Base-by-base conservation (phyloP, 2,113 vertebrate species). In the Picathartes gymnocephalus region DNA sequence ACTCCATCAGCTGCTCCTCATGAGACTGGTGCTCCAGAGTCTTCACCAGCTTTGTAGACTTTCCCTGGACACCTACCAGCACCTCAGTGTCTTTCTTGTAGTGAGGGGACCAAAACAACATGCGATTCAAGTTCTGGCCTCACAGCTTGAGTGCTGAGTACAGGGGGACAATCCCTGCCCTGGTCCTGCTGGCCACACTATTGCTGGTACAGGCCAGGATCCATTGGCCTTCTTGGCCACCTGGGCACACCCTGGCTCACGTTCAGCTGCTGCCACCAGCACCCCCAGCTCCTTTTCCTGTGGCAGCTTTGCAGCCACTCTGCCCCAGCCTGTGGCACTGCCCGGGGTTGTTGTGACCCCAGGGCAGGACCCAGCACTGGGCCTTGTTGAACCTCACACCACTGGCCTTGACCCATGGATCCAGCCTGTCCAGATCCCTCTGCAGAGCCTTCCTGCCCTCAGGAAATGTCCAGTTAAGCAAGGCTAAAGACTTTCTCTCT, bases 61-160 rank as follows among this genome's bases (percentile, higher is more conserved):
- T 51, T 14, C 19, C 66, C 24, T 66, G 60, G 28, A 45, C 9
- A 30, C 2, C 1, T 16, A 47, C 20, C 69, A 60, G 78, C 30
- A 45, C 7, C 7, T 22, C 28, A 12, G 3, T 10, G 10, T 53
- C 37, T 7, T 37, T 73, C 37, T 16, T 12, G 28, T 1, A 57
- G 4, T 3, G 23, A 81, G 37, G 8, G 15, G 8, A 50, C 44
- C 22, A 39, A 37, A 73, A 73, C 23, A 65, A 51, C 13, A 45
- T 23, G 45, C 0, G 0, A 58, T 45, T 51, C 4, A 7, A 51
- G 5, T 1, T 72, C 31, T 13, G 11, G 24, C 21, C 30, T 71
- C 57, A 48, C 13, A 19, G 13, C 7, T 17, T 44, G 25, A 56
- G 5, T 24, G 8, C 37, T 0, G 0, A 51, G 23, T 15, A 21